Evolutionary conservation across 1,140 invertebrate genomes (phyloP), one percentile per base, ranked within the genome.

Genomic region (Zaprionus taronus): DNA sequence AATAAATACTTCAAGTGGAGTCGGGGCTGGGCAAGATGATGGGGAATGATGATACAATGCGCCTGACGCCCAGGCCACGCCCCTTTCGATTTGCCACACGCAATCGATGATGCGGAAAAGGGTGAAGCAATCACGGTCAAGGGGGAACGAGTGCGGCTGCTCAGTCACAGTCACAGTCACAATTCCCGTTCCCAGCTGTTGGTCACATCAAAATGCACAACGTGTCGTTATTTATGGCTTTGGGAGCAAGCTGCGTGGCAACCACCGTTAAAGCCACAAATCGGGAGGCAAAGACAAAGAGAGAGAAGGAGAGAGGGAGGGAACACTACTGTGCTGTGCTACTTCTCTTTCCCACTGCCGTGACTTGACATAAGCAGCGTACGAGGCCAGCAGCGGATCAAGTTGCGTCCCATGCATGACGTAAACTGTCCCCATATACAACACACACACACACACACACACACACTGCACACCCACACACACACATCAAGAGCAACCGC

Each of bases 161-260:
- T 2, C 9, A 61, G 64, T 57, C 60, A 49, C 41, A 78, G 72
- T 64, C 58, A 60, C 55, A 41, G 20, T 65, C 15, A 22, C 58
- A n/a, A 65, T 64, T 55, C 22, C 77, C 49, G 78, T 67, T 58
- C 62, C 62, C 38, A 53, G 57, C 31, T 68, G 28, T 67, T 66
- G 55, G 63, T 17, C 73, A 75, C 83, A 87, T 87, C 83, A 87
- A 87, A 87, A 87, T 87, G 80, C 83, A 89, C 77, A 89, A 79
- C 80, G 83, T 87, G 84, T 83, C 83, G 73, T 89, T 83, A 89
- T 83, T 89, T 83, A 87, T 87, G 73, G 68, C 55, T 72, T 76
- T 75, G 72, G 62, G 66, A 58, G 44, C 57, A 47, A 57, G 63
- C 55, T 51, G 70, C 55, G 70, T 17, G 26, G 31, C 44, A 60